Base-by-base conservation (phyloP, 2,113 vertebrate genomes). In the Callopanchax toddi region DNA sequence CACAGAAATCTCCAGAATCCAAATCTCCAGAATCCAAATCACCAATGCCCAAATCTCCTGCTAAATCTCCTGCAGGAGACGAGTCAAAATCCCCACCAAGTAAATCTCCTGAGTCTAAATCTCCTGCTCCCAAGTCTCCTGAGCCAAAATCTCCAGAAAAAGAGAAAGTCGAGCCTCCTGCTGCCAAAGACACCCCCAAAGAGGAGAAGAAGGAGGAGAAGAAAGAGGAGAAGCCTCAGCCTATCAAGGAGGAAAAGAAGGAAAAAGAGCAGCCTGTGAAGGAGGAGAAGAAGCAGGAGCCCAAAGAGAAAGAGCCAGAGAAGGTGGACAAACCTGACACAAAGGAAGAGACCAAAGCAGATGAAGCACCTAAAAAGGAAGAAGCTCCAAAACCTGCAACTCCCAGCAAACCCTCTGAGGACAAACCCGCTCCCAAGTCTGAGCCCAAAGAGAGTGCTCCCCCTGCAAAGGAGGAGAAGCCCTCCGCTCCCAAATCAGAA, bases 131-230 rank as follows among this genome's bases (percentile, higher is more conserved):
- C 0, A 85, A 88, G 65, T 88, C 88, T 20, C 86, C 87, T 20
- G 84, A 90, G 69, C 60, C 49, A 0, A 89, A 92, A 1, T 92
- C 92, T 1, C 89, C 91, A 26, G 84, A 79, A 52, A 82, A 82
- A 25, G 70, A 51, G 49, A 18, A 11, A 17, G 67, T 39, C 43
- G 56, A 82, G 40, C 70, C 83, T 12, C 25, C 11, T 2, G 36
- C 54, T 39, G 79, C 60, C 56, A 65, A 88, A 87, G 69, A 81
- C 22, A 46, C 67, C 23, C 58, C 78, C 0, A 71, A 60, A 21
- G 81, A 78, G 49, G 88, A 76, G 81, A 86, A 76, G 40, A 71
- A 57, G 39, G 80, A 78, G 49, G 87, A 75, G 81, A 86, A 77
- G 42, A 81, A 79, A 25, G 60, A 74, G 58, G 76, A 85, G 52